Conservation (phyloP, 1,140 invertebrate species). For the Polypedilum vanderplanki region DNA sequence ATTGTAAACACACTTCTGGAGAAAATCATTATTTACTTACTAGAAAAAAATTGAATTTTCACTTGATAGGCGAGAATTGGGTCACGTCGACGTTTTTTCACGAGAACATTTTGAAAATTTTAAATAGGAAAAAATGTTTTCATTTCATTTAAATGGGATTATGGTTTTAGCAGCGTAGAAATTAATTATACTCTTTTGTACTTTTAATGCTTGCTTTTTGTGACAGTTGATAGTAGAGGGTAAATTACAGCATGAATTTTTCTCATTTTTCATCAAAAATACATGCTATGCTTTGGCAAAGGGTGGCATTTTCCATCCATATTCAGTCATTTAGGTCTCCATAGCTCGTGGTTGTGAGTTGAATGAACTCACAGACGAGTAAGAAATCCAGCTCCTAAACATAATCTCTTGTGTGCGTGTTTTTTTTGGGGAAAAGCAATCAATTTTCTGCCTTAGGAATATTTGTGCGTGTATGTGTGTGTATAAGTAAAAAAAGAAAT, state of each 20-base stretch:
- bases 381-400: neutral
- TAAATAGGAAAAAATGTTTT: neutral
- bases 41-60: neutral
- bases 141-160: neutral
- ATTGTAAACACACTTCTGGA: neutral
- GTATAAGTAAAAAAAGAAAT: too few relatives aligned
- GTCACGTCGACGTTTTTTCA: neutral
- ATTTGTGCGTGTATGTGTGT: neutral
- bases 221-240: neutral
- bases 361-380: constrained; percentile 20
- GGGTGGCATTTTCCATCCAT: neutral
- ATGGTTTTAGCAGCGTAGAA: neutral
- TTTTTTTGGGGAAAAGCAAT: too few relatives aligned
- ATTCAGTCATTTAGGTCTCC: constrained; percentile 21
- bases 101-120: neutral
- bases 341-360: neutral
- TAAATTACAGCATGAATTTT: neutral
- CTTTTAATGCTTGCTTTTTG: neutral
- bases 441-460: too few relatives aligned
- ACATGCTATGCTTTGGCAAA: neutral
- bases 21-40: neutral
- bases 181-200: neutral
- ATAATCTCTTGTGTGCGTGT: too few relatives aligned
- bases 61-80: neutral
- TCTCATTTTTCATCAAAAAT: neutral